Evolutionary conservation across 92 coral and sea anemone genomes (phyloP), one percentile per base, ranked within the genome.

Genomic region (Heteractis magnifica): DNA sequence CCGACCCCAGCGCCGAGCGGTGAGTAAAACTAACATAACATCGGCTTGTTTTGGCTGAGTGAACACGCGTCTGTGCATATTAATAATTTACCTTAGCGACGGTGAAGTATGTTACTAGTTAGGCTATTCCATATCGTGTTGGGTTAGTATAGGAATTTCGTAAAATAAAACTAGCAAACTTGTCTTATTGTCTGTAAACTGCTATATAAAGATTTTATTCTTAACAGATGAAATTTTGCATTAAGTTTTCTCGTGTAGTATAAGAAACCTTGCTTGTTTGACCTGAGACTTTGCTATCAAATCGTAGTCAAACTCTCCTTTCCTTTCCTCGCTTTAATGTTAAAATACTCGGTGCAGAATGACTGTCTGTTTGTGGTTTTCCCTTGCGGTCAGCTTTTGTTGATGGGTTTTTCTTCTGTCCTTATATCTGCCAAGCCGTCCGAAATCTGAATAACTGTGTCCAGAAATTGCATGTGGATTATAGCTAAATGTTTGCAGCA

Each of bases 1-100:
- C 41, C 71, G 34, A n/a, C 81, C 5, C 71, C 88, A 49, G 10
- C 74, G 11, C 75, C 72, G 7, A 48, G 79, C 55, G 88, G 88
- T 84, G 60, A 51, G 83, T 72, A n/a, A 75, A 65, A 58, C 15
- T 2, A 58, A 56, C 3, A 4, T 59, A 21, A 4, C 49, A 73
- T 50, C 55, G 53, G 10, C 56, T 62, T 65, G 77, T 52, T 60
- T 52, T 76, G 56, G 79, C 8, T 4, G 26, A 76, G 20, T 76
- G 79, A 11, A 76, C 56, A 76, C 48, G 56, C 79, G 56, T n/a
- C 44, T 34, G 23, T 55, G 13, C 23, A 55, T 9, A 12, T 10
- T 3, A 76, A 12, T 16, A 55, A 18, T 13, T 13, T n/a, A 48
- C 44, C 79, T 9, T 76, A 55, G 56, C 56, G 79, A 76, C 79